Percentiles rank a stretch among this genome's conserved stretches.
Conservation (phyloP, 2,797 vertebrate genomes). For the Crypturellus tataupa region DNA sequence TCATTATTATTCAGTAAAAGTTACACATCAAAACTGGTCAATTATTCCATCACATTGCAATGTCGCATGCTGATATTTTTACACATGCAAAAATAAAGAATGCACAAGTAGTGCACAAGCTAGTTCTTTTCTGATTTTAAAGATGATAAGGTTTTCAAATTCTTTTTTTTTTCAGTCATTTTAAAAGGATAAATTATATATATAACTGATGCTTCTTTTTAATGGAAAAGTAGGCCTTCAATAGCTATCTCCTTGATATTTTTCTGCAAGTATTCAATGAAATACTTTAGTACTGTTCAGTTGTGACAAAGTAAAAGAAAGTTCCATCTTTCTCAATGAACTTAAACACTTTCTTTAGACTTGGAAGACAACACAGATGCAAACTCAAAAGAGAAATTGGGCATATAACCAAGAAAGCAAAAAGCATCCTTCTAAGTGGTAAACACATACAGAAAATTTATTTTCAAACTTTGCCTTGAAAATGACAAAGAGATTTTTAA, state of each 20-base stretch:
- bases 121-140: not conserved
- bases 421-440: not conserved
- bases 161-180: not conserved
- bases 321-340: not conserved
- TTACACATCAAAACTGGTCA: not conserved
- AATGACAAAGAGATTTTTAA: not conserved
- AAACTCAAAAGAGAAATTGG: not conserved
- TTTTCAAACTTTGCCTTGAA: not conserved
- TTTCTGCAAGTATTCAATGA: not conserved
- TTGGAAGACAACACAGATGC: not conserved
- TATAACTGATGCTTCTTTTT: not conserved
- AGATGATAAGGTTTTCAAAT: not conserved
- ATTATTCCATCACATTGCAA: not conserved
- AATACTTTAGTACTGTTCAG: not conserved
- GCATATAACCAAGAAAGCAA: not conserved
- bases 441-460: not conserved
- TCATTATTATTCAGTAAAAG: constrained; percentile 2
- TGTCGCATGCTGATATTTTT: not conserved
- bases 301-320: not conserved
- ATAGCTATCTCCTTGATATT: not conserved
- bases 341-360: not conserved
- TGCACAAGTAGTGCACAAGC: not conserved
- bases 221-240: not conserved
- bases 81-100: not conserved
- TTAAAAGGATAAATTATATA: not conserved